Evolutionary conservation across 2,888 invertebrate genomes (phyloP).

Genomic region (Agrochola litura): DNA sequence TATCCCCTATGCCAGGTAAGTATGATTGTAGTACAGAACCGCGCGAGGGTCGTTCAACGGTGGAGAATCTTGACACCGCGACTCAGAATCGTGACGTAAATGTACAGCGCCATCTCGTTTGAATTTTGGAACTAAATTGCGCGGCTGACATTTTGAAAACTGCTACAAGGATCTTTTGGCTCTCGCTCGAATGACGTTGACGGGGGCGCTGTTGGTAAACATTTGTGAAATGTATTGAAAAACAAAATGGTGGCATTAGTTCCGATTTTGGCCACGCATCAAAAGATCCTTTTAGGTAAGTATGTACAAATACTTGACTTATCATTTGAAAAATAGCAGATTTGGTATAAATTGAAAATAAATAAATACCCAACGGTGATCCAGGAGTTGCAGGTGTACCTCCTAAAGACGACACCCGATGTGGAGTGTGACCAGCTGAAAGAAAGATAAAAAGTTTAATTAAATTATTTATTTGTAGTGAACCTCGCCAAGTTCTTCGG

Average conservation of each 20-base stretch:
- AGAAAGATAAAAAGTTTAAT: background rate
- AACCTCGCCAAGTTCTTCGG: background rate
- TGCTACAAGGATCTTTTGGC: background rate
- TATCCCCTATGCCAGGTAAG: constrained; percentile 38
- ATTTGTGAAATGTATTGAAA: too few species aligned
- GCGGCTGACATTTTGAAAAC: too few species aligned
- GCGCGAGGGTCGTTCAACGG: constrained; percentile 11
- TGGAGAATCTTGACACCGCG: constrained; percentile 39
- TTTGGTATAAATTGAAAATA: background rate
- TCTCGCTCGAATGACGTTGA: background rate
- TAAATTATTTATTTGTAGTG: too few species aligned
- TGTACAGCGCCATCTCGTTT: constrained; percentile 25
- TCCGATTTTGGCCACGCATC: background rate
- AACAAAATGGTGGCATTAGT: too few species aligned
- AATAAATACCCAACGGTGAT: constrained; percentile 88
- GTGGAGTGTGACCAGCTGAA: constrained; percentile 84
- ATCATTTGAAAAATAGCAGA: too few species aligned
- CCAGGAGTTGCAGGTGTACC: constrained; percentile 90
- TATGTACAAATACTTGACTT: too few species aligned
- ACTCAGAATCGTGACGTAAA: constrained; percentile 27
- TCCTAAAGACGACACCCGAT: constrained; percentile 86
- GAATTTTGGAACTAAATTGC: background rate
- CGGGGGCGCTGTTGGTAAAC: background rate
- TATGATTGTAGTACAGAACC: background rate
- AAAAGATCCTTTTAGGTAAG: background rate